Base-by-base conservation (phyloP, 2,888 invertebrate species). In the Cheilosia scutellata region DNA sequence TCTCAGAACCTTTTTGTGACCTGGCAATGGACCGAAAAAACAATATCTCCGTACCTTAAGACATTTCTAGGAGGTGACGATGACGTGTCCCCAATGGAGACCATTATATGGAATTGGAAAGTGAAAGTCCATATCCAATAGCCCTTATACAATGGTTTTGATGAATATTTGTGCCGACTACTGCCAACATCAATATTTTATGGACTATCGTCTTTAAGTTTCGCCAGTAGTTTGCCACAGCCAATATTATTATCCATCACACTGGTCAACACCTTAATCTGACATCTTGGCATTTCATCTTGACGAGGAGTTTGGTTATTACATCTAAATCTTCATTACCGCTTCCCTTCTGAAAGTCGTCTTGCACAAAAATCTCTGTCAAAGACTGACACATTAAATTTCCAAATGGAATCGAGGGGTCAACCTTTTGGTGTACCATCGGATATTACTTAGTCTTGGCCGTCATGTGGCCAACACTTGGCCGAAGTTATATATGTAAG, bases 391-490 rank as follows among this genome's bases (percentile, higher is more conserved):
- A 79, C 70, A 65, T 74, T 74, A 53, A 78, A 77, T 72, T 58
- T 66, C 65, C 55, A 63, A 2, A 27, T 44, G 51, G 9, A 9
- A 57, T 44, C 37, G 5, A 55, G 44, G 31, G 63, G 49, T 33
- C 5, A 33, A n/a, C 33, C 33, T 31, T 29, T n/a, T 44, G 20
- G 58, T 60, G 44, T 80, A 72, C 80, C 76, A 76, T 77, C 82
- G 82, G 87, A 87, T 83, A 87, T 87, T 87, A 83, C 79, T 87
- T 76, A 25, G 51, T 13, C 51, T 71, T 83, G 87, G 79, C 83
- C 87, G 83, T 87, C 87, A 87, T 87, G 87, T 87, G 87, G 87
- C 87, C 83, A 87, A 75, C 79, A 87, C 78, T 79, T 63, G 75
- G 66, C 68, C 70, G 40, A 71, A 65, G 63, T 62, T 55, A 11